Evolutionary conservation across 92 coral and sea anemone genomes (phyloP), one percentile per base, ranked within the genome.

Genomic region (Porites divaricata): DNA sequence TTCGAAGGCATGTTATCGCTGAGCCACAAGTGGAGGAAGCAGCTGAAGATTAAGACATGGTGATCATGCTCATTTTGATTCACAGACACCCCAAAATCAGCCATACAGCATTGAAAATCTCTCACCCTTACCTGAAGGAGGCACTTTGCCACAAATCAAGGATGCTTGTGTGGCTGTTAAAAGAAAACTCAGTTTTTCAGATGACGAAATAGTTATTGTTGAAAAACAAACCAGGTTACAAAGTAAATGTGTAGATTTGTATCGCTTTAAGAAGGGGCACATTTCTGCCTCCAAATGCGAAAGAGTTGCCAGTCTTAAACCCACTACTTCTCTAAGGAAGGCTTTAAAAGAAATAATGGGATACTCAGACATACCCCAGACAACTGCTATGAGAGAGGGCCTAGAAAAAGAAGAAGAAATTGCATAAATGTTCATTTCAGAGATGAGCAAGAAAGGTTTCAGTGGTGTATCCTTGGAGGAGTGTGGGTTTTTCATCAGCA

Each of bases 251-350:
- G 20, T 53, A 72, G 81, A 74, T 41, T 75, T 67, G 81, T 62
- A 57, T 65, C 73, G 75, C 16, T 75, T 72, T 62, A 84, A 63
- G 24, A 23, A 61, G 20, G 88, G 63, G 52, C 74, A 51, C 20
- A 86, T 86, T 79, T 57, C 85, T 41, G 89, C 89, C 45, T 79
- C 75, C 0, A 79, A 86, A 16, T 86, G 89, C 53, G 79, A 78
- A 22, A 57, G 81, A 48, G 75, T 79, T 51, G 85, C 81, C 2
- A 86, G 75, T 41, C 70, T 86, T 14, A 86, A 86, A 19, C 62
- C 72, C 14, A 28, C 72, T 9, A 86, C 89, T 21, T 79, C 85
- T 2, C 85, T 85, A 56, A 61, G 63, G 1, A 86, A 71, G 28
- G 85, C 85, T 2, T 79, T 86, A 49, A 71, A 35, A 28, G 85